Evolutionary conservation across 2,888 invertebrate species (phyloP).

Genomic region (Alloscopus bannaensis): DNA sequence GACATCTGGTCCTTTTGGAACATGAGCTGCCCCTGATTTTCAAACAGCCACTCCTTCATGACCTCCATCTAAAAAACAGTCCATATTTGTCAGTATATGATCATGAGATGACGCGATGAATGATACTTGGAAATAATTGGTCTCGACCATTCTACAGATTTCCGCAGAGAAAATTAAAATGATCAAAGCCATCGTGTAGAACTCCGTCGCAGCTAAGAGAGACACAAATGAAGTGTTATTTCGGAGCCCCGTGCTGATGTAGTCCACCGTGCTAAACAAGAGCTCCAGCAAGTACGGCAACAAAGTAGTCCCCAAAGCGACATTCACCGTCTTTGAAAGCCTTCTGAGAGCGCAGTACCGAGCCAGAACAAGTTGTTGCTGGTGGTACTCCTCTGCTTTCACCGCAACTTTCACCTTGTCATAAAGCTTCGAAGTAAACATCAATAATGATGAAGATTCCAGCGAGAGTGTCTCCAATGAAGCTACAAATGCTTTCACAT

Average conservation of each 20-base stretch:
- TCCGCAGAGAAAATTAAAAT: conserved; percentile 9
- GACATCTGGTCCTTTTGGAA: conserved; percentile 15
- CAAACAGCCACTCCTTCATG: conserved; percentile 32
- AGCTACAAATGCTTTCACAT: too few species aligned
- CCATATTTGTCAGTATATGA: too few species aligned
- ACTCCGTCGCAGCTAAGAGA: background rate
- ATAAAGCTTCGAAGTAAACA: too few species aligned
- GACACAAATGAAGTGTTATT: background rate
- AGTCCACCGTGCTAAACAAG: background rate
- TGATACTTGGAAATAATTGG: too few species aligned
- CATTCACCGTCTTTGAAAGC: conserved; percentile 14
- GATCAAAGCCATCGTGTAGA: background rate
- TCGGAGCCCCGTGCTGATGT: background rate
- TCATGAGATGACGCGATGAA: too few species aligned
- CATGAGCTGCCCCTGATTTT: conserved; percentile 6
- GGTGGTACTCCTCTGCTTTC: too few species aligned
- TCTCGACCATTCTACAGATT: conserved; percentile 20
- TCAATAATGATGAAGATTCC: too few species aligned
- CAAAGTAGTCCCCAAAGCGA: conserved; percentile 1
- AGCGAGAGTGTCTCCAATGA: too few species aligned
- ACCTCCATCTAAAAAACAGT: conserved; percentile 14
- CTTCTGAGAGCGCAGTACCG: too few species aligned
- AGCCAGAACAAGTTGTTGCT: too few species aligned
- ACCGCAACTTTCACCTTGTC: too few species aligned
- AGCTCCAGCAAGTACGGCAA: conserved; percentile 24